Conservation (phyloP, 2,113 vertebrate species). For the Erinaceus europaeus region DNA sequence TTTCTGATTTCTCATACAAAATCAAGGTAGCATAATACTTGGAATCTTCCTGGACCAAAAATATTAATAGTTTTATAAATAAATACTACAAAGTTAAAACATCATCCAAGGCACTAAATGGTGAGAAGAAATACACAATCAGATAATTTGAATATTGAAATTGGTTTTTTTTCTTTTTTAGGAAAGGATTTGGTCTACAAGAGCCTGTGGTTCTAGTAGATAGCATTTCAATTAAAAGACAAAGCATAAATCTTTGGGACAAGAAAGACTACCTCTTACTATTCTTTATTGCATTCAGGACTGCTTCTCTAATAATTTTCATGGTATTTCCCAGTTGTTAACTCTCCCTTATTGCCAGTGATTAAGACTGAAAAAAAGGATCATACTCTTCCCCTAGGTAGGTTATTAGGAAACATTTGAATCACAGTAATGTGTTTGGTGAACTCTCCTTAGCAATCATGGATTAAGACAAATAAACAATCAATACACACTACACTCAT, state of each 20-base stretch:
- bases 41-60: neutral
- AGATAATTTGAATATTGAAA: neutral
- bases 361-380: slow-evolving; percentile 45
- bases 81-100: neutral
- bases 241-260: neutral
- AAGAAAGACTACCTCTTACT: slow-evolving; percentile 17
- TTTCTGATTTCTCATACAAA: neutral
- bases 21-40: neutral
- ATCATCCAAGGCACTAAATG: neutral
- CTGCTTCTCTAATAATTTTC: slow-evolving; percentile 41
- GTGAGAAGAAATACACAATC: neutral
- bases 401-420: slow-evolving; percentile 55
- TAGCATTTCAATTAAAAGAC: neutral
- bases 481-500: neutral
- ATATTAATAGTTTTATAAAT: neutral
- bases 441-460: slow-evolving; percentile 39
- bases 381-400: neutral
- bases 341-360: slow-evolving; percentile 27
- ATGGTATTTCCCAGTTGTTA: slow-evolving; percentile 61
- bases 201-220: neutral
- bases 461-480: slow-evolving; percentile 19
- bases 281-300: neutral
- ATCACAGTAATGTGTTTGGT: slow-evolving; percentile 8
- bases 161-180: neutral
- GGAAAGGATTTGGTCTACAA: neutral